A percentile compares a stretch with the other conserved stretches of the same genome.
phyloP scores from a whole-genome alignment of 1,140 invertebrate genomes.

The Ridgeia piscesae region DNA sequence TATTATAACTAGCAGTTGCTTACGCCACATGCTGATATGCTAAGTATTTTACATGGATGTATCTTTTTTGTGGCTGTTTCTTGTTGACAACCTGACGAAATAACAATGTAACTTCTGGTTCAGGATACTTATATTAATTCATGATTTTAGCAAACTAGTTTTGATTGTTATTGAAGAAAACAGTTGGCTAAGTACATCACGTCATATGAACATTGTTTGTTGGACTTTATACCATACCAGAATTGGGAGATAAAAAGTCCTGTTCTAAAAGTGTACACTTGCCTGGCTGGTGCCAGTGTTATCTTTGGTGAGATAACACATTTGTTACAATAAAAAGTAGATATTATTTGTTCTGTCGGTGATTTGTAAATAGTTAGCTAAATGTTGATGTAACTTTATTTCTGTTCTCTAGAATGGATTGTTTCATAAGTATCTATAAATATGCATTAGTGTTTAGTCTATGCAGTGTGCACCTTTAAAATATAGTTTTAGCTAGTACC shows the following conservation, averaged over 20 bases:
- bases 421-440: background rate
- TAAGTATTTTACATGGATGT: no score
- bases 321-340: conserved; percentile 1
- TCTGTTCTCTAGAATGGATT: background rate
- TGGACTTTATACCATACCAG: background rate
- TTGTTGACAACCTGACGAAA: background rate
- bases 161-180: background rate
- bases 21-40: no score
- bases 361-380: background rate
- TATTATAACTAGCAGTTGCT: no score
- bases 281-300: background rate
- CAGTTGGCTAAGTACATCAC: background rate
- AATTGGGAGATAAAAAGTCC: background rate
- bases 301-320: background rate
- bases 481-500: background rate
- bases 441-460: no score
- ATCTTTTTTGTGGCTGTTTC: no score
- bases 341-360: background rate
- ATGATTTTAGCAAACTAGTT: background rate
- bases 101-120: background rate
- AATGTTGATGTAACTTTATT: background rate
- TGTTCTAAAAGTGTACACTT: conserved; percentile 1
- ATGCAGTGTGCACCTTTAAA: background rate
- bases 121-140: background rate
- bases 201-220: background rate